These are phyloP conservation scores for Rhagonycha fulva DNA, from an alignment of 2,888 invertebrate genomes.

Conservation along the genomic window DNA sequence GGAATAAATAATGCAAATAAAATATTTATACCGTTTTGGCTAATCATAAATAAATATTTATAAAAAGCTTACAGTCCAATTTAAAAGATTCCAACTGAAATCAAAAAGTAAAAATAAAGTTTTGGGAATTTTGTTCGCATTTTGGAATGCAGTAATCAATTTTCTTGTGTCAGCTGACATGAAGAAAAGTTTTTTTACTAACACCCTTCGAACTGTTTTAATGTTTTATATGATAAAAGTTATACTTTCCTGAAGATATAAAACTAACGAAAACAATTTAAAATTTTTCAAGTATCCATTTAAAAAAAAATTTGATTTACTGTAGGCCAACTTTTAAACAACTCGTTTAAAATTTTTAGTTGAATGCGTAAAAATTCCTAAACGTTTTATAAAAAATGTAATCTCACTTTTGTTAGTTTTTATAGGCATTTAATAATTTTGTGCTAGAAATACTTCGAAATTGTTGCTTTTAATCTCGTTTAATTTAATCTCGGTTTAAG, in stretches of 20 bases:
- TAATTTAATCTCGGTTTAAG: neutral
- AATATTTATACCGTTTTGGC: neutral
- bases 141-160: constrained; percentile 22
- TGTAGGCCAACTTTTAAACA: neutral
- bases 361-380: neutral
- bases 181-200: constrained; percentile 19
- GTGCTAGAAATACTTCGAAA: neutral
- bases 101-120: constrained; percentile 22
- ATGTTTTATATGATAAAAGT: constrained; percentile 25
- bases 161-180: constrained; percentile 24
- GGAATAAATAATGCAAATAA: neutral
- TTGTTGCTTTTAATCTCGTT: neutral
- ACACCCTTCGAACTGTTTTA: constrained; percentile 25
- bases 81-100: neutral
- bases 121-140: constrained; percentile 19
- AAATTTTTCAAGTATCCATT: constrained; percentile 3
- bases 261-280: constrained; percentile 2
- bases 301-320: neutral
- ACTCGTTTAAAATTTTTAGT: neutral
- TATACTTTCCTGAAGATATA: constrained; percentile 4
- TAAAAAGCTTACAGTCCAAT: neutral
- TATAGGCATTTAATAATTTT: neutral
- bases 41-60: neutral
- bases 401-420: neutral
- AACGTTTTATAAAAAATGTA: neutral